These are phyloP conservation scores for Cerceris ruficornis DNA, from an alignment of 2,888 invertebrate species.

Conservation along the genomic window DNA sequence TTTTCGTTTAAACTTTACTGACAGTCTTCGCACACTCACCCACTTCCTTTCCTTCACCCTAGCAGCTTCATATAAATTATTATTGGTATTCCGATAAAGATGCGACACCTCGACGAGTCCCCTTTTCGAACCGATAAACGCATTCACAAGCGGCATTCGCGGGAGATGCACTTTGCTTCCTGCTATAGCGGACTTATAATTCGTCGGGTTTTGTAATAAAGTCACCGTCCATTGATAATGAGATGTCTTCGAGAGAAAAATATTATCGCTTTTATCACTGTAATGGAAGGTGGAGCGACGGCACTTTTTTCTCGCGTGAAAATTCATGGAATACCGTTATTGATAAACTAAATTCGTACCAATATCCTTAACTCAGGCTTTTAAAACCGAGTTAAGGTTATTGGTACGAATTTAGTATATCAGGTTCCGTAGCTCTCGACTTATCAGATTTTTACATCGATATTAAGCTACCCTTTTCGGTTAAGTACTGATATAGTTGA, in stretches of 20 bases:
- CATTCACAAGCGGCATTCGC: background rate
- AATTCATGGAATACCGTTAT: too few species aligned
- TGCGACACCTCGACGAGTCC: slow-evolving; percentile 9
- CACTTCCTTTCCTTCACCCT: slow-evolving; percentile 17
- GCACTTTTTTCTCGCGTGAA: too few species aligned
- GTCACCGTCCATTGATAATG: background rate
- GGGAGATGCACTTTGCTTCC: background rate
- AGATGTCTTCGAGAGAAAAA: background rate
- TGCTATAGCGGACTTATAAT: background rate
- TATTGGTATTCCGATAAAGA: slow-evolving; percentile 16
- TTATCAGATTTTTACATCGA: too few species aligned
- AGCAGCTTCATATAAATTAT: slow-evolving; percentile 25
- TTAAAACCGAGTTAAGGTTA: too few species aligned
- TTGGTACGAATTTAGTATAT: too few species aligned
- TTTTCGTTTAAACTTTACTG: slow-evolving; percentile 33
- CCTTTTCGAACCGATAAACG: slow-evolving; percentile 19
- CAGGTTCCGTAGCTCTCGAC: too few species aligned
- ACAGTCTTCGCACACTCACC: background rate
- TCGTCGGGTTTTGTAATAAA: background rate
- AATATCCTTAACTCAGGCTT: too few species aligned
- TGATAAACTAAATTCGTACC: too few species aligned
- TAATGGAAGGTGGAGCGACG: too few species aligned
- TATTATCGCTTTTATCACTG: background rate
- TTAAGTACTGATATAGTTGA: too few species aligned
- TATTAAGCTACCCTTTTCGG: too few species aligned